phyloP scores from a whole-genome alignment of 1,140 invertebrate species.

The Drosophila sp. region DNA sequence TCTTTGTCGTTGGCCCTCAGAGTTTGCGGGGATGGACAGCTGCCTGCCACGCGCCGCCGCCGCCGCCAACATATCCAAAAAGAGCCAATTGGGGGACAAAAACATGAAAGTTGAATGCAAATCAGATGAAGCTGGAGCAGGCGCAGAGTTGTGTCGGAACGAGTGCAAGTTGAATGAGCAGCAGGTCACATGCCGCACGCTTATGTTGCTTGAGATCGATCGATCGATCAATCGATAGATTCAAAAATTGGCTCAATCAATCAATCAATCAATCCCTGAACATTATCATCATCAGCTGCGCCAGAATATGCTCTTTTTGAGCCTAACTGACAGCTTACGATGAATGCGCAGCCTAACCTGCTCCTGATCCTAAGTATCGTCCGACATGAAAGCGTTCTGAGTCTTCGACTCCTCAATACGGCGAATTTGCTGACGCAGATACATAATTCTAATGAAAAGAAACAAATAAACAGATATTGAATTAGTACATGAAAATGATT shows the following conservation, averaged over 20 bases:
- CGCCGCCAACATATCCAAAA: not conserved
- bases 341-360: constrained; percentile 77
- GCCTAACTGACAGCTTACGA: constrained; percentile 77
- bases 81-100: not conserved
- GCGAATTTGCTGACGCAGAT: constrained; percentile 94
- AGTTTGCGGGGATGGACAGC: not conserved
- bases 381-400: constrained; percentile 91
- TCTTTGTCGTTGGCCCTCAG: not conserved
- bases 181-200: constrained; percentile 1
- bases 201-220: not conserved
- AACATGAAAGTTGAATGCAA: constrained; percentile 2
- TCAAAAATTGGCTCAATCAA: not conserved
- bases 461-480: constrained; percentile 38
- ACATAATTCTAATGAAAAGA: constrained; percentile 88
- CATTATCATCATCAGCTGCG: constrained; percentile 74
- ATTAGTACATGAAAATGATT: not conserved
- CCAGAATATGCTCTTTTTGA: constrained; percentile 75
- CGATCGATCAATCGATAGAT: not conserved
- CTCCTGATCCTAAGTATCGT: constrained; percentile 83
- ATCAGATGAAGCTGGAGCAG: constrained; percentile 14
- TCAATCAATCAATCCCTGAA: constrained; percentile 30
- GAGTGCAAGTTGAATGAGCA: constrained; percentile 2
- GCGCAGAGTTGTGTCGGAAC: constrained; percentile 16
- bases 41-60: not conserved
- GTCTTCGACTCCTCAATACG: constrained; percentile 95